A percentile compares a stretch with the other conserved stretches of the same genome.
Conservation (phyloP, 2,113 vertebrate genomes). For the Sapayoa aenigma region DNA sequence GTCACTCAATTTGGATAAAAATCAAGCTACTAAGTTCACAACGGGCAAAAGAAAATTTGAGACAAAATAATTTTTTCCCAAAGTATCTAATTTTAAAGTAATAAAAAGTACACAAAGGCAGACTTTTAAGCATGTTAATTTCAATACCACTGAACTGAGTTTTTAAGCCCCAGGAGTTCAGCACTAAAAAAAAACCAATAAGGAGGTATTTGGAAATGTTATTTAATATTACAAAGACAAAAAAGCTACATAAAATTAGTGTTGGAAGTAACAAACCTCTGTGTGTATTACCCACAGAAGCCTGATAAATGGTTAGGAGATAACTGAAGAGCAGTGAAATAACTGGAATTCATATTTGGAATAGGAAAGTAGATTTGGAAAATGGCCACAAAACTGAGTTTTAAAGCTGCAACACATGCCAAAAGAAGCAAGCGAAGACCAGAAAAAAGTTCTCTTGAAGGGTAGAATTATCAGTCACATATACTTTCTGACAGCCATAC, state of each 20-base stretch:
- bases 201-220: neutral
- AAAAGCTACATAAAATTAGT: neutral
- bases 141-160: neutral
- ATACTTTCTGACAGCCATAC: neutral
- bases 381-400: neutral
- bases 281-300: neutral
- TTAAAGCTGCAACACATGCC: neutral
- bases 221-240: neutral
- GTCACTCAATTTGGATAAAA: neutral
- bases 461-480: neutral
- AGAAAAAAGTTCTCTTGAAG: neutral
- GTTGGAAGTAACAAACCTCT: neutral
- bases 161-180: neutral
- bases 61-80: neutral
- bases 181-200: neutral
- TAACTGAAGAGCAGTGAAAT: neutral
- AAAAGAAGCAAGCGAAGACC: neutral
- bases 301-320: neutral
- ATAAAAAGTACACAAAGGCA: neutral
- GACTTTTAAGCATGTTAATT: neutral
- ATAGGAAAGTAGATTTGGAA: neutral
- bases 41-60: neutral
- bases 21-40: neutral
- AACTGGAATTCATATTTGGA: neutral
- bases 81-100: neutral